Percentiles rank a stretch among this genome's conserved stretches.
These are phyloP conservation scores for Nasua narica DNA, from an alignment of 2,797 vertebrate genomes.

Conservation along the genomic window DNA sequence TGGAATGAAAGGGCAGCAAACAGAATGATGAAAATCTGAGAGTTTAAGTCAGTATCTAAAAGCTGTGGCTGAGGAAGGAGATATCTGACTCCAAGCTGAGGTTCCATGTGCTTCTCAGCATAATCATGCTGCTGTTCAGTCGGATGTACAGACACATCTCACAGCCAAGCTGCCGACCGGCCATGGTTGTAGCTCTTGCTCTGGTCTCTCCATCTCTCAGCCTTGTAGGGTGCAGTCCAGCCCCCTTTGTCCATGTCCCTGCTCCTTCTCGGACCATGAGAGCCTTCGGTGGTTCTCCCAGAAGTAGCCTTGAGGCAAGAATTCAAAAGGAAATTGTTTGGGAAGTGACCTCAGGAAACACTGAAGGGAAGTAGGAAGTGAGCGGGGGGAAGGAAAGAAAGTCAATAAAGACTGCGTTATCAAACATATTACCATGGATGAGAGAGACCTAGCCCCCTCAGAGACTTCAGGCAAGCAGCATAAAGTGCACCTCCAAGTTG, in stretches of 20 bases:
- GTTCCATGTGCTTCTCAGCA: not conserved
- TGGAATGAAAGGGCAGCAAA: not conserved
- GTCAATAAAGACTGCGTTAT: not conserved
- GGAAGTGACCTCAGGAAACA: not conserved
- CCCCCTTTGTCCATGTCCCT: not conserved
- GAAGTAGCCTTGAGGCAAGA: not conserved
- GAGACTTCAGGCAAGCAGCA: not conserved
- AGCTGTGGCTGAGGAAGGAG: not conserved
- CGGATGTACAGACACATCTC: not conserved
- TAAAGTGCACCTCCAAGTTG: not conserved
- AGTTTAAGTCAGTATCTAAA: not conserved
- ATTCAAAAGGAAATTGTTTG: not conserved
- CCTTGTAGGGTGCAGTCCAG: not conserved
- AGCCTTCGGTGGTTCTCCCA: not conserved
- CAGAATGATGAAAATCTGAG: not conserved
- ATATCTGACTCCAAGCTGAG: not conserved
- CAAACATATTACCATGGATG: not conserved
- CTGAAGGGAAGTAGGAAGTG: not conserved
- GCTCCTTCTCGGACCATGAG: not conserved
- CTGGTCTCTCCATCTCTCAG: not conserved
- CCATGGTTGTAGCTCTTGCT: too few relatives aligned
- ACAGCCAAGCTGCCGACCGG: not conserved
- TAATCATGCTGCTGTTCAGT: not conserved
- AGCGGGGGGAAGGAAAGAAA: not conserved
- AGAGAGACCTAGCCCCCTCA: not conserved